phyloP scores from a whole-genome alignment of 37 sponge, comb jelly and placozoan genomes.

The Aplysina aerophoba region DNA sequence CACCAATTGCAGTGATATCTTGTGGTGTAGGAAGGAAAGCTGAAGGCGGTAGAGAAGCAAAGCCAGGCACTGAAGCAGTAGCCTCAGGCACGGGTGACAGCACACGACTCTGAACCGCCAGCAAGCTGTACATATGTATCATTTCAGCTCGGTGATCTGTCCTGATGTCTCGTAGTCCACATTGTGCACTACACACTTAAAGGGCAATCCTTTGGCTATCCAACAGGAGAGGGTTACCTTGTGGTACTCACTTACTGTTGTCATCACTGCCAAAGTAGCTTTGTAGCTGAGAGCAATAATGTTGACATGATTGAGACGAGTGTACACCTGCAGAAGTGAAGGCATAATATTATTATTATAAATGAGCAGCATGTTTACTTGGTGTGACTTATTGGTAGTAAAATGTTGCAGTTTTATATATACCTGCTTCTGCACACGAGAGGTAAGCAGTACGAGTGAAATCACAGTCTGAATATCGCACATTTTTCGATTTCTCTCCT shows the following conservation, averaged over 20 bases:
- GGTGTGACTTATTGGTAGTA: too few species aligned
- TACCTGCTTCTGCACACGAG: too few species aligned
- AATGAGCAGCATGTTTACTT: too few species aligned
- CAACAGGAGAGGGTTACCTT: neutral
- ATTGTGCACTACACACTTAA: too few species aligned
- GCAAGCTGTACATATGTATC: conserved; percentile 43
- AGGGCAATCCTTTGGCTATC: conserved; percentile 18
- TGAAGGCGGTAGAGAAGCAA: neutral
- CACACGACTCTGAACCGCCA: conserved; percentile 24
- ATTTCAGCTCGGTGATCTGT: conserved; percentile 28
- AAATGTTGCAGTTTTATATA: too few species aligned
- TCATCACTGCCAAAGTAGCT: conserved; percentile 5
- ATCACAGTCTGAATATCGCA: too few species aligned
- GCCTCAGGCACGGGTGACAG: neutral
- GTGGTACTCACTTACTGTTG: conserved; percentile 24
- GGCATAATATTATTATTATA: too few species aligned
- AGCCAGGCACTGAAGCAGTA: neutral
- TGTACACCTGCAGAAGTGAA: conserved; percentile 18
- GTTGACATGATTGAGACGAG: conserved; percentile 27
- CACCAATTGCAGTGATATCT: neutral
- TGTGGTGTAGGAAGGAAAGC: neutral
- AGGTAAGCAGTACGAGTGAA: too few species aligned
- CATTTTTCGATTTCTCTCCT: too few species aligned
- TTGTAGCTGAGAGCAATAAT: conserved; percentile 39
- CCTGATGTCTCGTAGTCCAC: conserved; percentile 28